These are phyloP conservation scores for Stegodyphus dumicola DNA, from an alignment of 1,140 invertebrate genomes.

Conservation along the genomic window DNA sequence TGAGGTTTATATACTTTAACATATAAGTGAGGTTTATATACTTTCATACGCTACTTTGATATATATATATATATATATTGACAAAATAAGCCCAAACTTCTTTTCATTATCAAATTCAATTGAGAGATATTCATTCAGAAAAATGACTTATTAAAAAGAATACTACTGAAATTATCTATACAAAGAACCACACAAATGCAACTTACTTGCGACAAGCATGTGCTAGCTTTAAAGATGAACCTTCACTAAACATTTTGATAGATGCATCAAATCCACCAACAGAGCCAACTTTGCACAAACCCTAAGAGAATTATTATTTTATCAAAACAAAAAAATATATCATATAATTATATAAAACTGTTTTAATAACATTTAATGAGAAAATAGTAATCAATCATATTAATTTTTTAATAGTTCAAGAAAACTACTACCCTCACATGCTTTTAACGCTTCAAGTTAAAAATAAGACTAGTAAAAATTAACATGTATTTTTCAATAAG, in stretches of 20 bases:
- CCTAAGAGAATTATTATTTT: slow-evolving; percentile 69
- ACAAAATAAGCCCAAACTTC: no score
- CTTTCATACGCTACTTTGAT: no score
- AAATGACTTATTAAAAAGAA: neutral
- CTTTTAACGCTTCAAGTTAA: no score
- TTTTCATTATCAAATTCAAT: neutral
- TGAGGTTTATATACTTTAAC: no score
- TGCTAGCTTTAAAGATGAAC: slow-evolving; percentile 91
- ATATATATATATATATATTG: no score
- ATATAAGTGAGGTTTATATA: no score
- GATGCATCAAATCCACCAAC: slow-evolving; percentile 96
- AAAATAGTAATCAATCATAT: no score
- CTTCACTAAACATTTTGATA: slow-evolving; percentile 93
- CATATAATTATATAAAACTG: neutral
- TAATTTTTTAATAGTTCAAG: no score
- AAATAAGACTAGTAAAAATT: no score
- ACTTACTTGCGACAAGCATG: slow-evolving; percentile 84
- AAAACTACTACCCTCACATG: no score
- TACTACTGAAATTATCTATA: neutral
- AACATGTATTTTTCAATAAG: no score
- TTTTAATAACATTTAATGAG: neutral
- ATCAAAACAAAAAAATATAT: neutral
- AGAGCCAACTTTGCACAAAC: slow-evolving; percentile 96
- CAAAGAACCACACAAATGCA: neutral
- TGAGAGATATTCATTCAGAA: neutral